phyloP scores from a whole-genome alignment of 2,888 invertebrate species.

The Tipula unca region DNA sequence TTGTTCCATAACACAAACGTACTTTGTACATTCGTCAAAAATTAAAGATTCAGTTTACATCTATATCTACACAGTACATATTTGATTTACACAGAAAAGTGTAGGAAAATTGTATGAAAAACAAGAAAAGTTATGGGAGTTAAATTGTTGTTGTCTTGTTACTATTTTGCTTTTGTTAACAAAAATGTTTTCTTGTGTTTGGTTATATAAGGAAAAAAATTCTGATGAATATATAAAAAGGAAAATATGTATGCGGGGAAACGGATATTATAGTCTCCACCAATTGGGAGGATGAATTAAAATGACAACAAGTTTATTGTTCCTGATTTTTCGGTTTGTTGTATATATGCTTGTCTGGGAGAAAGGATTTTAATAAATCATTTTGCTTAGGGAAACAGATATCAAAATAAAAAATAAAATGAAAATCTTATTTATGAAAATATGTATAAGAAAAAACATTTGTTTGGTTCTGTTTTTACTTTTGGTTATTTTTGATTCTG shows the following conservation, averaged over 20 bases:
- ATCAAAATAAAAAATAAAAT: neutral
- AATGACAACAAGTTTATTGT: slow-evolving; percentile 14
- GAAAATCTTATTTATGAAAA: neutral
- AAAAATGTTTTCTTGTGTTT: neutral
- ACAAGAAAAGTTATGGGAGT: slow-evolving; percentile 1
- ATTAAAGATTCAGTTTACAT: neutral
- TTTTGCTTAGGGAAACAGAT: neutral
- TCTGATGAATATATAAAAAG: neutral
- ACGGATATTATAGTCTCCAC: neutral
- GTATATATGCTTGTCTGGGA: neutral
- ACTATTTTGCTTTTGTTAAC: neutral
- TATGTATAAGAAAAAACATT: neutral
- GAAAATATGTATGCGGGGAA: neutral
- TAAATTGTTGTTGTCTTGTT: neutral
- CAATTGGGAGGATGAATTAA: neutral
- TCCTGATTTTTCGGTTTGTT: neutral
- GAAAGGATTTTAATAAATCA: slow-evolving; percentile 8
- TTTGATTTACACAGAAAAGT: neutral
- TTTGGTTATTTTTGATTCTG: neutral
- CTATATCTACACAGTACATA: neutral
- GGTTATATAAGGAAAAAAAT: neutral
- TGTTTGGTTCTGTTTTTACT: neutral
- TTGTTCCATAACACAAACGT: too few species aligned
- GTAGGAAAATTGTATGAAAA: neutral
- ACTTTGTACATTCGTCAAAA: neutral